Percentiles rank a stretch among this genome's conserved stretches.
These are phyloP conservation scores for Epirrhoe alternata DNA, from an alignment of 2,888 invertebrate genomes.

Conservation along the genomic window DNA sequence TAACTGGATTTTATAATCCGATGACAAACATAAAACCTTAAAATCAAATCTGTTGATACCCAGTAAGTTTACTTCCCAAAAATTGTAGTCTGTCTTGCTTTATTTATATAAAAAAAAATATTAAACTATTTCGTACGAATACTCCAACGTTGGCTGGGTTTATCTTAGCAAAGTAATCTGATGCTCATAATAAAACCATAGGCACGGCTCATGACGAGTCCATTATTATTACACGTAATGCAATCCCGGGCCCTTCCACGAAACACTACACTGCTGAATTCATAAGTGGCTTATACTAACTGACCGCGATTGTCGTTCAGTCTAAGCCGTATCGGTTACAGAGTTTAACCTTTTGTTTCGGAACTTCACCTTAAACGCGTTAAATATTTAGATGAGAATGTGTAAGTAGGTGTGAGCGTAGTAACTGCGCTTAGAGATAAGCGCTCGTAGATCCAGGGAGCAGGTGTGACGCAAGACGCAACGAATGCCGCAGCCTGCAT, in stretches of 20 bases:
- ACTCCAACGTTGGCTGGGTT: constrained; percentile 1
- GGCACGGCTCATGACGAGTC: constrained; percentile 20
- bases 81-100: not conserved
- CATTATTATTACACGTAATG: constrained; percentile 53
- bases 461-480: constrained; percentile 77
- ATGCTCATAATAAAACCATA: constrained; percentile 43
- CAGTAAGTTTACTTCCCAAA: constrained; percentile 6
- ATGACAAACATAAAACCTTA: constrained; percentile 24
- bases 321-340: constrained; percentile 46
- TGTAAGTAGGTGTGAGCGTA: constrained; percentile 54
- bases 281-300: constrained; percentile 58
- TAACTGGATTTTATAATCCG: constrained; percentile 34
- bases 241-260: constrained; percentile 58
- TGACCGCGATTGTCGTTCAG: constrained; percentile 49
- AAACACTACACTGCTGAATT: constrained; percentile 60
- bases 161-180: constrained; percentile 34
- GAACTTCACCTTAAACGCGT: constrained; percentile 33
- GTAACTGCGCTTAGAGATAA: constrained; percentile 67
- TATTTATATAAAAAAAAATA: no score
- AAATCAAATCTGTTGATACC: constrained; percentile 12
- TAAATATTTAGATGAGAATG: constrained; percentile 52
- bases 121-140: not conserved
- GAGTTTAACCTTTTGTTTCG: constrained; percentile 45
- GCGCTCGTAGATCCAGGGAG: constrained; percentile 49
- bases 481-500: constrained; percentile 60